Evolutionary conservation across 2,797 vertebrate genomes (phyloP).

Genomic region (Poeciliopsis gracilis): DNA sequence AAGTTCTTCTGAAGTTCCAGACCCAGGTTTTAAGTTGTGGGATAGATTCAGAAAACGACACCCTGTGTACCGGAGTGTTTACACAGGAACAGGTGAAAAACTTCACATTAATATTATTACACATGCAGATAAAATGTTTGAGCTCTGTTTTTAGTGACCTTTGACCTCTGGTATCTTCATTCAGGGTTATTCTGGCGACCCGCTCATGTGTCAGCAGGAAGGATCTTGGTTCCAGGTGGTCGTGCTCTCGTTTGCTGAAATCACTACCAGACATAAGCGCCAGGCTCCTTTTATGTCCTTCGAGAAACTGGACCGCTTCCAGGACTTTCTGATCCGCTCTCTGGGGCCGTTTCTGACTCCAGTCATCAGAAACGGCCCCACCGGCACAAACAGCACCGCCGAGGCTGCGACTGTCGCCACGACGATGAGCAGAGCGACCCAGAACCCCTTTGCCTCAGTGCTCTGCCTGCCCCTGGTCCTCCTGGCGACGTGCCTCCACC

Average conservation of each 20-base stretch:
- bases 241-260: not conserved
- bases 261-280: not conserved
- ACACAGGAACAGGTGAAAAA: slow-evolving; percentile 47
- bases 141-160: not conserved
- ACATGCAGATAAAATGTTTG: not conserved
- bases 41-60: not conserved
- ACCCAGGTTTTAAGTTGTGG: slow-evolving; percentile 44
- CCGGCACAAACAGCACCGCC: no score
- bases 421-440: not conserved
- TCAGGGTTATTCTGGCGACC: slow-evolving; percentile 33
- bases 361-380: rapidly evolving
- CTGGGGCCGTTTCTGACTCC: slow-evolving; percentile 38
- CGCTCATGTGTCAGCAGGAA: slow-evolving; percentile 20
- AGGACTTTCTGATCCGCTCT: not conserved
- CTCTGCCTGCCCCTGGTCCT: slow-evolving; percentile 10
- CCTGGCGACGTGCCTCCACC: not conserved
- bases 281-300: rapidly evolving
- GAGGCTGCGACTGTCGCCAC: no score
- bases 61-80: slow-evolving; percentile 45
- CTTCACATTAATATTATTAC: not conserved
- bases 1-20: slow-evolving; percentile 50
- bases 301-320: not conserved
- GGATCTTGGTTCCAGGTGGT: slow-evolving; percentile 17
- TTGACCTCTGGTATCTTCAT: not conserved
- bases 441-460: not conserved